Evolutionary conservation across 1,140 invertebrate species (phyloP), one percentile per base, ranked within the genome.

Genomic region (Philopotamus ludificatus): DNA sequence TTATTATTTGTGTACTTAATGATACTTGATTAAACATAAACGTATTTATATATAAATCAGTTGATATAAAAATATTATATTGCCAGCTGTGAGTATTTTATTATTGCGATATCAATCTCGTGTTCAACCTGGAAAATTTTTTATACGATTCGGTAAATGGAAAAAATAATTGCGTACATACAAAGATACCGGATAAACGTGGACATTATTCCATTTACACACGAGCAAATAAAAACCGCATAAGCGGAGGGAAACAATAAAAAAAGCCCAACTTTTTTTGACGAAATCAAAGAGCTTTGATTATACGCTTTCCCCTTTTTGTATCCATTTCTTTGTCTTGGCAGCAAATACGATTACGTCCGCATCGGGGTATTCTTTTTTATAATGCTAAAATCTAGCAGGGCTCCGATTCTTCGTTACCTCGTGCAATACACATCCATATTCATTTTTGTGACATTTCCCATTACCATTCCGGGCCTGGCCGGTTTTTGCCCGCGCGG

Each of bases 391-490:
- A 34, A 34, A 34, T 34, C 12, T 34, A 4, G 28, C 28, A 34
- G 28, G 12, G n/a, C n/a, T 12, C 4, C 28, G 28, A 34, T 34
- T 34, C 28, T 34, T 34, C 28, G 28, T 4, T 7, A 34, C 28
- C 28, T 34, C 28, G 28, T 12, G 28, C 28, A 12, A 34, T 34
- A 34, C 28, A 34, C 28, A 62, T 62, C 45, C 60, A 62, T 60
- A 60, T 60, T 60, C 57, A 60, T 60, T 60, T 47, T 47, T 47
- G 57, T 49, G 57, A 60, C 57, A 25, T 60, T 60, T 60, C 57
- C 57, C 57, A 60, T 60, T 60, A 60, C 44, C 41, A 47, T 60
- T 60, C 54, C 44, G 42, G 41, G 12, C 34, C 21, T 16, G 42
- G n/a, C n/a, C 9, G 9, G 44, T 12, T 47, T 34, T 34, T 34